These are phyloP conservation scores for Euura lappo DNA, from an alignment of 1,140 invertebrate species.

Conservation along the genomic window DNA sequence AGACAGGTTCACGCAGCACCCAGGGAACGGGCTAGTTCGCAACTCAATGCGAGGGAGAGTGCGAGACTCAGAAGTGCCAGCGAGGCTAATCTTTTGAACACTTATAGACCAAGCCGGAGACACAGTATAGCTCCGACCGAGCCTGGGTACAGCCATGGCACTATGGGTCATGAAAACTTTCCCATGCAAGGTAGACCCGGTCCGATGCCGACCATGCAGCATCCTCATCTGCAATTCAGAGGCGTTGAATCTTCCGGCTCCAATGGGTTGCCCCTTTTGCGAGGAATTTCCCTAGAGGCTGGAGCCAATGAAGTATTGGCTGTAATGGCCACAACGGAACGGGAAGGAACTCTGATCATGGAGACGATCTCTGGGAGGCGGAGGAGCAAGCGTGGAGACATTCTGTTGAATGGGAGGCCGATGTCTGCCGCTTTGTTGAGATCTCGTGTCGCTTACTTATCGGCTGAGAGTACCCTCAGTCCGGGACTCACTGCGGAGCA, in stretches of 20 bases:
- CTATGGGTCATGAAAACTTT: constrained; percentile 52
- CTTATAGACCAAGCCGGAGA: constrained; percentile 60
- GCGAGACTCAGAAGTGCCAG: constrained; percentile 69
- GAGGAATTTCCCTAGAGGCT: constrained; percentile 81
- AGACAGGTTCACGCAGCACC: constrained; percentile 58
- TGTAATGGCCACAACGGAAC: constrained; percentile 79
- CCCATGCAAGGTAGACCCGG: constrained; percentile 44
- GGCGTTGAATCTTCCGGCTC: constrained; percentile 61
- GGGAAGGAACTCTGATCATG: constrained; percentile 67
- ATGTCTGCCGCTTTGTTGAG: constrained; percentile 73
- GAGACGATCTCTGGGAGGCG: constrained; percentile 79
- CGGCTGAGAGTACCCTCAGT: constrained; percentile 58
- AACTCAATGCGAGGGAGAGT: constrained; percentile 56
- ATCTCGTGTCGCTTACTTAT: constrained; percentile 53
- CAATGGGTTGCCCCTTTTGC: constrained; percentile 61
- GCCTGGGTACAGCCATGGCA: constrained; percentile 60
- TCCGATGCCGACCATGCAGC: constrained; percentile 51
- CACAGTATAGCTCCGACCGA: constrained; percentile 69
- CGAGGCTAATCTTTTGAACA: constrained; percentile 75
- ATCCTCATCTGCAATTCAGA: constrained; percentile 73
- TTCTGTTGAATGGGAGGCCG: constrained; percentile 85
- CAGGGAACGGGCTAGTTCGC: constrained; percentile 56
- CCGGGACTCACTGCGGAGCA: constrained; percentile 83
- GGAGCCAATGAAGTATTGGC: constrained; percentile 89
- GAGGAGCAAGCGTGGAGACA: constrained; percentile 75